Conservation (phyloP, 2,888 invertebrate genomes). For the Ellobium chinense region DNA sequence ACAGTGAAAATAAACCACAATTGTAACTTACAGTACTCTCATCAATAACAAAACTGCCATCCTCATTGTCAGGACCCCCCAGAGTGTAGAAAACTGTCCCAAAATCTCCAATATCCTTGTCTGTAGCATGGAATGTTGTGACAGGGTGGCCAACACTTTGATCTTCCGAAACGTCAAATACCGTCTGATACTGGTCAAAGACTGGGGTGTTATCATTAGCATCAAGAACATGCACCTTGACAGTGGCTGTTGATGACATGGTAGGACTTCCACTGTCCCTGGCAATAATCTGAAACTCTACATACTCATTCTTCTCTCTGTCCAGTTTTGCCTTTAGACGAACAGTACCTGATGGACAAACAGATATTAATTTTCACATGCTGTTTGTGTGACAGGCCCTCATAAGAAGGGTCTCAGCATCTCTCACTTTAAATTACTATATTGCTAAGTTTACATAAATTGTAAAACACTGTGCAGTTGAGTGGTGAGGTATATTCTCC, state of each 20-base stretch:
- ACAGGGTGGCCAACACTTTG: constrained; percentile 77
- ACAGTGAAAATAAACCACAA: neutral
- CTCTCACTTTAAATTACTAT: too few relatives aligned
- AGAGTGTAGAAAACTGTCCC: constrained; percentile 86
- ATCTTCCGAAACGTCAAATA: constrained; percentile 61
- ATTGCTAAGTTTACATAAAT: too few relatives aligned
- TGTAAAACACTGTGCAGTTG: too few relatives aligned
- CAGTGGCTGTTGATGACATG: constrained; percentile 81
- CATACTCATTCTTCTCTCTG: constrained; percentile 73
- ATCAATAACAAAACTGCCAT: constrained; percentile 87
- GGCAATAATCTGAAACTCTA: constrained; percentile 66
- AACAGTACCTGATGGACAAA: constrained; percentile 59
- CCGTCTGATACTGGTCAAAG: constrained; percentile 79
- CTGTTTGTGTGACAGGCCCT: neutral
- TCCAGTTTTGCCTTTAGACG: constrained; percentile 82
- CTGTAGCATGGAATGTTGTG: constrained; percentile 85
- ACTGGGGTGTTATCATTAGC: constrained; percentile 89
- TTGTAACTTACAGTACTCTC: constrained; percentile 59
- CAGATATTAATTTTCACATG: neutral
- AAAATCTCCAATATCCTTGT: constrained; percentile 82
- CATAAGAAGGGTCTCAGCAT: neutral
- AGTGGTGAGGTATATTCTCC: too few relatives aligned
- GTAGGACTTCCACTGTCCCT: constrained; percentile 64
- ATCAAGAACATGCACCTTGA: constrained; percentile 86
- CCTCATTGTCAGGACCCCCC: constrained; percentile 84